A percentile compares a stretch with the other conserved stretches of the same genome.
Conservation (phyloP, 2,113 vertebrate genomes). For the Ramphastos sulfuratus region DNA sequence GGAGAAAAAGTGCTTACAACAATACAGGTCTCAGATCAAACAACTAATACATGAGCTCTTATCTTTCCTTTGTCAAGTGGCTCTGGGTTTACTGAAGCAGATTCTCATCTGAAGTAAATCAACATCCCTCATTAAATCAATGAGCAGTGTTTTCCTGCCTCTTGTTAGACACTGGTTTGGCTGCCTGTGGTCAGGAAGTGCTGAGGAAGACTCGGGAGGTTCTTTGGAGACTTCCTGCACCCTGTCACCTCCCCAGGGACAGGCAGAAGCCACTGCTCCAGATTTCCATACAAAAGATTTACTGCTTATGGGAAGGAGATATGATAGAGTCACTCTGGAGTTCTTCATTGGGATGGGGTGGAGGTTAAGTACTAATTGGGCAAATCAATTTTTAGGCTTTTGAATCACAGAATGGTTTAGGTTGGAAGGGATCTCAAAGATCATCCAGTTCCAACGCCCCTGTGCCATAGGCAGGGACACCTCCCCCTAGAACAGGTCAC, state of each 20-base stretch:
- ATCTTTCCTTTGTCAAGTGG: constrained; percentile 3
- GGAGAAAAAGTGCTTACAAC: background rate
- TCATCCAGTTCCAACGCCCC: too few relatives aligned
- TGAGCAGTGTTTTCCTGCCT: constrained; percentile 22
- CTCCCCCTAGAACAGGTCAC: too few relatives aligned
- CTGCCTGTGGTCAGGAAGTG: background rate
- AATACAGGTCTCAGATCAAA: background rate
- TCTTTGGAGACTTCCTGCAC: background rate
- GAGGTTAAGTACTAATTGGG: background rate
- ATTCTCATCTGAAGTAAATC: constrained; percentile 41
- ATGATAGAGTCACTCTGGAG: background rate
- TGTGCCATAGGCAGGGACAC: too few relatives aligned
- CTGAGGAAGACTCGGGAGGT: background rate
- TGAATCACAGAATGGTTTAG: too few relatives aligned
- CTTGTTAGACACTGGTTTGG: background rate
- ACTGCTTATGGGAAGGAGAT: background rate
- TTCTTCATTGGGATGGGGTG: background rate
- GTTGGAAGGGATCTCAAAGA: too few relatives aligned
- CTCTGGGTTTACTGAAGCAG: constrained; percentile 31
- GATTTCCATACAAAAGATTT: background rate
- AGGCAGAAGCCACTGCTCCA: background rate
- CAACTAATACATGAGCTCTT: background rate
- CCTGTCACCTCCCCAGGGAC: background rate
- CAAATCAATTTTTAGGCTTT: background rate
- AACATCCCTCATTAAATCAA: constrained; percentile 34